Percentiles rank a stretch among this genome's conserved stretches.
Conservation (phyloP, 2,113 vertebrate species). For the Oryctolagus cuniculus region mOryCun1.1 NC_091442.1:39386501-39387000, state of each 20-base stretch:
- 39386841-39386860: background rate
- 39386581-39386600: background rate
- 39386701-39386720: background rate
- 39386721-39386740: background rate
- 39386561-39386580: slow-evolving; percentile 24
- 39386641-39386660: background rate
- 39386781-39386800: background rate
- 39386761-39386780: slow-evolving; percentile 30
- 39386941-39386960: slow-evolving; percentile 10
- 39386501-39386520: slow-evolving; percentile 21
- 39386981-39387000: background rate
- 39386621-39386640: slow-evolving; percentile 12
- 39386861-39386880: background rate
- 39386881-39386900: background rate
- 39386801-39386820: background rate
- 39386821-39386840: background rate
- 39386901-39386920: slow-evolving; percentile 4
- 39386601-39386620: slow-evolving; percentile 1
- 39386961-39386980: background rate
- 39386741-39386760: background rate
- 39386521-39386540: slow-evolving; percentile 51
- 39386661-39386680: background rate
- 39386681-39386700: background rate
- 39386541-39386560: background rate
- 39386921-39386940: slow-evolving; percentile 3